These are phyloP conservation scores for Encarsia formosa DNA, from an alignment of 2,888 invertebrate species.

Conservation along the genomic window DNA sequence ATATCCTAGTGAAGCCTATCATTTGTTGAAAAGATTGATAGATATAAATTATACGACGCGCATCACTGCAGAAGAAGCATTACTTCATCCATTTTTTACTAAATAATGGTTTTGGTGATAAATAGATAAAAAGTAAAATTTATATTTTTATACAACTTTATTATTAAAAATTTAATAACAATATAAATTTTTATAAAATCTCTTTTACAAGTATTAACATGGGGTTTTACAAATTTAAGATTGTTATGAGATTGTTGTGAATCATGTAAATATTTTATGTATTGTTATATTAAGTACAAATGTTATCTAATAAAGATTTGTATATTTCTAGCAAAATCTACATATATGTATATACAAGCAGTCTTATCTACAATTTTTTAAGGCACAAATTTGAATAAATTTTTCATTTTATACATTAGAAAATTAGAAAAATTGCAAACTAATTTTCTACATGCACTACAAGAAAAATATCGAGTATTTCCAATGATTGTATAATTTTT, in stretches of 20 bases:
- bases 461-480: too few relatives aligned
- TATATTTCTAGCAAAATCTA: constrained; percentile 17
- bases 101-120: constrained; percentile 10
- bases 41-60: constrained; percentile 75
- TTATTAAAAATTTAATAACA: constrained; percentile 25
- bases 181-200: constrained; percentile 25
- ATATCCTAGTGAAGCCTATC: constrained; percentile 71
- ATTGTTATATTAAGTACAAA: constrained; percentile 31
- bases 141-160: constrained; percentile 20
- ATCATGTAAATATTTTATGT: too few relatives aligned
- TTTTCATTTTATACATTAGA: too few relatives aligned
- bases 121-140: constrained; percentile 8
- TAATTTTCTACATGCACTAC: too few relatives aligned
- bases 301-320: constrained; percentile 10
- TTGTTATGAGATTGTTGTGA: too few relatives aligned
- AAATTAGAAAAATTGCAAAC: too few relatives aligned
- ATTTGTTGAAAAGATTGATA: constrained; percentile 66
- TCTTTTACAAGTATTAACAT: constrained; percentile 1
- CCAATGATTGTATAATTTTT: too few relatives aligned
- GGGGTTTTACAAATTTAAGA: too few relatives aligned
- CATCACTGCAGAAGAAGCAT: constrained; percentile 69
- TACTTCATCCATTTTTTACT: constrained; percentile 70
- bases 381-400: constrained; percentile 23
- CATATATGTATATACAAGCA: constrained; percentile 16
- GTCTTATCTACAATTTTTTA: constrained; percentile 14